phyloP scores from a whole-genome alignment of 1,140 invertebrate species.

The Metaphire vulgaris region DNA sequence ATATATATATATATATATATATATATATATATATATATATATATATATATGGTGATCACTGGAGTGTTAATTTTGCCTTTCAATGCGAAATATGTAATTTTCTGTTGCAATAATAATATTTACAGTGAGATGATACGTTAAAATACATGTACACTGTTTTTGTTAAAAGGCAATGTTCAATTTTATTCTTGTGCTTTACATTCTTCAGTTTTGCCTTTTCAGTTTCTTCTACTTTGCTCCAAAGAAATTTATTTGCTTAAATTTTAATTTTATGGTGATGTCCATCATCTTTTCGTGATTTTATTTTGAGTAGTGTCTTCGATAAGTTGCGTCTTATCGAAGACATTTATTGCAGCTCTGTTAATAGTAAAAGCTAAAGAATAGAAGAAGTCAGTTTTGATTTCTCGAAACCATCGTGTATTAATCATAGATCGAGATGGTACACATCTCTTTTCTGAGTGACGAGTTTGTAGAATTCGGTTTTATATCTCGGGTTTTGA shows the following conservation, averaged over 20 bases:
- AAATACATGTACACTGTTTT: not conserved
- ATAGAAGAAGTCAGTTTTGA: no score
- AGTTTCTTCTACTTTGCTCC: not conserved
- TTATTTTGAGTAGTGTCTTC: no score
- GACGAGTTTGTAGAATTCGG: no score
- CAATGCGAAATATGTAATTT: not conserved
- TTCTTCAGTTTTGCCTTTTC: not conserved
- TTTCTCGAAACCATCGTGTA: no score
- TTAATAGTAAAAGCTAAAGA: no score
- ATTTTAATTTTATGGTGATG: no score
- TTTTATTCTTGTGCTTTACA: not conserved
- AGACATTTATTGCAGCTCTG: no score
- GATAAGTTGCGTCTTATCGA: no score
- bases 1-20: constrained; percentile 10
- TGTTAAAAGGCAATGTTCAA: not conserved
- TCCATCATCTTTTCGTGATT: no score
- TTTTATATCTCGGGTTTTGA: no score
- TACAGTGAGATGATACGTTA: not conserved
- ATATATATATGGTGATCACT: not conserved
- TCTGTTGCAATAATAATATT: not conserved
- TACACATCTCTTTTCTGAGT: no score
- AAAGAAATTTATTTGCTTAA: constrained; percentile 2
- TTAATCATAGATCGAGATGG: no score
- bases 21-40: constrained; percentile 3
- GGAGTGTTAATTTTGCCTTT: not conserved